Evolutionary conservation across 2,797 vertebrate species (phyloP), one percentile per base, ranked within the genome.

Genomic region (Eidolon dupreanum): DNA sequence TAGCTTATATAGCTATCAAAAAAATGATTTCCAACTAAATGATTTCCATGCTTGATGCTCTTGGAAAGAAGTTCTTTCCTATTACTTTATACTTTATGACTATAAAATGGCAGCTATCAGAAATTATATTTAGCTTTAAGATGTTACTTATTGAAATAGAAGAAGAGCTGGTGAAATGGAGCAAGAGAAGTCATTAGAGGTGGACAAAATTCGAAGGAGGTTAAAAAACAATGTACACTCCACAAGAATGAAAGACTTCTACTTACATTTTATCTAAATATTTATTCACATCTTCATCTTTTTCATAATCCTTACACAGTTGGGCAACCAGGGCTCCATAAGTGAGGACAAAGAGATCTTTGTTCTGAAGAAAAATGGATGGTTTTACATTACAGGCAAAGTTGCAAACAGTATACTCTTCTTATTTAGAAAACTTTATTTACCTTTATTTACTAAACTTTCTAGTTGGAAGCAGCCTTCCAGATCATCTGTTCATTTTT

Each of bases 291-390:
- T 99, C 99, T 98, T 99, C 99, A 97, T 99, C 98, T 95, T 98
- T 99, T 96, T 99, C 98, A 93, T 98, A 98, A 93, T 99, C 99
- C 88, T 99, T 98, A 93, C 99, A 99, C 46, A 99, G 96, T 43
- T 99, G 98, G 61, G 99, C 98, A 90, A 99, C 99, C 93, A 99
- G 97, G 82, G 98, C 98, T 55, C 99, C 99, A 55, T 99, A 99
- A 0, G 99, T 99, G 75, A 99, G 98, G 28, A 99, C 98, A 97
- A 99, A 98, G 93, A 99, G 98, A 94, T 99, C 99, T 98, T 98
- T 99, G 91, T 98, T 99, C 99, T 99, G 97, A n/a, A 97, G 89
- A 92, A 19, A 98, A 93, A 97, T 0, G 66, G 10, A 3, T 46
- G 0, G 38, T 38, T 94, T 94, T 38, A 22, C 6, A 2, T 86